Base-by-base conservation (phyloP, 2,888 invertebrate genomes). In the Spatulosminthurus flaviceps region DNA sequence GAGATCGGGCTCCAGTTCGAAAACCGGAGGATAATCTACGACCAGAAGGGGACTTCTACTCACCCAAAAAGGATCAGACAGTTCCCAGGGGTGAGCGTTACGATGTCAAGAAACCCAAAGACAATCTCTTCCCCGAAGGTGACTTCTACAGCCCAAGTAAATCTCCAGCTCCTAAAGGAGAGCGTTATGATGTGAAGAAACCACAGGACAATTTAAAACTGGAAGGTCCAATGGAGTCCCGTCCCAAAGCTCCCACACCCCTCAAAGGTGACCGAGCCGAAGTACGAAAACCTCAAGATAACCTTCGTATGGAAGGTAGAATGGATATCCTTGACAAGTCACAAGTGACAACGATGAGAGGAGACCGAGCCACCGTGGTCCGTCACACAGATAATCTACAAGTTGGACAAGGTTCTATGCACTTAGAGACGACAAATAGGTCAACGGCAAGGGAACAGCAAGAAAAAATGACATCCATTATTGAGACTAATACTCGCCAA, bases 281-380 rank as follows among this genome's bases (percentile, higher is more conserved):
- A 26, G 81, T 82, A 11, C 82, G 82, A 22, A 84, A 89, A 70
- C 91, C 90, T 83, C 88, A 88, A 83, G 91, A 91, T 83, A 90
- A 91, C 85, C 86, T 91, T 1, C 90, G 89, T 86, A 91, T 93
- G 90, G 92, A 92, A 87, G 93, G 93, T 0, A 90, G 89, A 73
- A 73, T 82, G 51, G 79, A 82, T 43, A 81, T 79, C 24, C 22
- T 80, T 21, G 76, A 76, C 19, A 81, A 81, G 24, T 78, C 78
- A 7, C 24, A 26, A 9, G 34, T n/a, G 22, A 43, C 26, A 0
- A 51, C 51, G 1, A 69, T 34, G 19, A 71, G 79, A 78, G 86
- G 86, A 34, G 86, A 85, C 60, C 77, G 86, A 51, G 84, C 85
- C 28, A 77, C 79, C 0, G 80, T 84, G 11, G 81, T 84, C 9